These are phyloP conservation scores for Holacanthella duospinosa DNA, from an alignment of 2,888 invertebrate genomes.

Conservation along the genomic window DNA sequence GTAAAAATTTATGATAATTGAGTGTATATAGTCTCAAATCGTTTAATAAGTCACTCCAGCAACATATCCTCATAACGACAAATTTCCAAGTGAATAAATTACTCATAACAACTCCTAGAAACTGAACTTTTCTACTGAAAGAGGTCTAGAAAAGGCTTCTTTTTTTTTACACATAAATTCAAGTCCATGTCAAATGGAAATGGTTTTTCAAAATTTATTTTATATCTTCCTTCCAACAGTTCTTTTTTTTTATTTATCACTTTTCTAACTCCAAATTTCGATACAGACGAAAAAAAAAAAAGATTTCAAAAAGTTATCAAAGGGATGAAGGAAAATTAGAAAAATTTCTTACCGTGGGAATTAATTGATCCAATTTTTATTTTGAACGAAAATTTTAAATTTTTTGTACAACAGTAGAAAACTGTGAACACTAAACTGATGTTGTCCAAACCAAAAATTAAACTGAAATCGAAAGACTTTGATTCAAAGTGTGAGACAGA, in stretches of 20 bases:
- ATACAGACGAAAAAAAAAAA: no score
- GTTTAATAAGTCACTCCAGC: neutral
- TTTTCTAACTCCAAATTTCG: neutral
- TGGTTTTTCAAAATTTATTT: neutral
- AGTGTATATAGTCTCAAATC: neutral
- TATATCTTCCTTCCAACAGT: neutral
- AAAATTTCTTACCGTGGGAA: neutral
- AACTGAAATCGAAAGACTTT: neutral
- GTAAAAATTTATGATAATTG: slow-evolving; percentile 19
- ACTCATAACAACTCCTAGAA: no score
- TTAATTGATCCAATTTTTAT: neutral
- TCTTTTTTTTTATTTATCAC: neutral
- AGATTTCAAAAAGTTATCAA: no score
- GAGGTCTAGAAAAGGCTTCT: no score
- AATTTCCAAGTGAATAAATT: neutral
- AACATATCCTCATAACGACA: neutral
- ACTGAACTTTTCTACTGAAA: no score
- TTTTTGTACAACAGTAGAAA: neutral
- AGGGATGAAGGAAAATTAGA: no score
- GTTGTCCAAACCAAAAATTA: neutral
- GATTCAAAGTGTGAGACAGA: neutral
- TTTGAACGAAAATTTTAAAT: neutral
- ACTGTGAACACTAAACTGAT: neutral
- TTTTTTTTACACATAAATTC: neutral
- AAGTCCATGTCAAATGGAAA: neutral